Conservation (phyloP, 2,888 invertebrate genomes). For the Phalangium opilio region DNA sequence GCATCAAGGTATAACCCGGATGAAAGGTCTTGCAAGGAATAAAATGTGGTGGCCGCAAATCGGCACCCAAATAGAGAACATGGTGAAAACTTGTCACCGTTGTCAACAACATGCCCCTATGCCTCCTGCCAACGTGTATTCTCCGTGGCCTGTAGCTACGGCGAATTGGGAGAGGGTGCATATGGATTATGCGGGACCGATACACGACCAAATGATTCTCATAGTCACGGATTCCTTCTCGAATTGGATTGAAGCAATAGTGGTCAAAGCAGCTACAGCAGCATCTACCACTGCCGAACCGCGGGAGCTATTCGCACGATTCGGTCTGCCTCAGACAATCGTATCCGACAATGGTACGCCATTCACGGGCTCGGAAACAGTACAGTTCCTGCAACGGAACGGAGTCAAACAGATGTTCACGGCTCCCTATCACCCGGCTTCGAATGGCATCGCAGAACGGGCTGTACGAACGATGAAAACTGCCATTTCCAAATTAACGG, state of each 20-base stretch:
- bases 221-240: constrained; percentile 9
- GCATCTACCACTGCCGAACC: constrained; percentile 5
- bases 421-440: constrained; percentile 20
- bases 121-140: not conserved
- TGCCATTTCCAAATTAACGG: too few relatives aligned
- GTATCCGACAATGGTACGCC: constrained; percentile 11
- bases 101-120: too few relatives aligned
- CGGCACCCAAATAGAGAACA: too few relatives aligned
- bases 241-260: constrained; percentile 11
- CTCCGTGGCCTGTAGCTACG: constrained; percentile 6
- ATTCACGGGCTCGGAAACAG: constrained; percentile 6
- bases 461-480: constrained; percentile 12
- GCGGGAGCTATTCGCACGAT: constrained; percentile 8
- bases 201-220: constrained; percentile 9
- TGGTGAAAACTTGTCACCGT: too few relatives aligned
- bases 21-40: too few relatives aligned
- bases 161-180: constrained; percentile 8
- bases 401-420: constrained; percentile 15
- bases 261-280: constrained; percentile 6
- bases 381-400: constrained; percentile 13
- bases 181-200: constrained; percentile 11
- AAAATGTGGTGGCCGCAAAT: too few relatives aligned
- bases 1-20: too few relatives aligned
- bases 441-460: constrained; percentile 23
- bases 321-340: constrained; percentile 8